Evolutionary conservation across 2,888 invertebrate genomes (phyloP), one percentile per base, ranked within the genome.

Genomic region (Oegoconia quadripuncta): DNA sequence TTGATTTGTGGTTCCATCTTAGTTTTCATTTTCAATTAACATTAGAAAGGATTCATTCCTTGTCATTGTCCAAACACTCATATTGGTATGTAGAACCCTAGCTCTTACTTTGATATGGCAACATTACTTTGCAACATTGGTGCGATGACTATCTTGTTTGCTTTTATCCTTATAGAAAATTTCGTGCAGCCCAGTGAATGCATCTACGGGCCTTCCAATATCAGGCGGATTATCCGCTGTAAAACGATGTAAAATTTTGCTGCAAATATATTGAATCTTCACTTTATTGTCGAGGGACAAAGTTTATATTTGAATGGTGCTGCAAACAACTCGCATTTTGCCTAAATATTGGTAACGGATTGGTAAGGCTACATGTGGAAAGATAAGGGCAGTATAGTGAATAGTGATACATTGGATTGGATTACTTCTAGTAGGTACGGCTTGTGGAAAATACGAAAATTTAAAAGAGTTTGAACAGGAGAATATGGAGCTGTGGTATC

Each of bases 101-200:
- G 29, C 29, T 14, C 54, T 48, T 43, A 46, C 33, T 35, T 50
- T 46, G 52, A 55, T 53, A 59, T 50, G 52, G 48, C 46, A 42
- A 46, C 46, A n/a, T 50, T 48, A 48, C 59, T 66, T 69, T 59
- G 66, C 67, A 74, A 77, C 78, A 79, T 74, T 72, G 77, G 68
- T 73, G 61, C 75, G 77, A 83, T 79, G 76, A 77, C 73, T 78
- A 86, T 83, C 87, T 80, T 84, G 84, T 86, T 86, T 83, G 83
- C 84, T 83, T 83, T 84, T 84, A 86, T 84, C 79, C 83, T 86
- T 84, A 86, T 86, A 86, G 82, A 86, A 84, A 84, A 84, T 83
- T 84, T 83, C 68, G 83, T 83, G 81, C 82, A 84, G 83, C 74
- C 74, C 77, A 72, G 73, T 77, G 86, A 79, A 83, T 84, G 86